Evolutionary conservation across 2,113 vertebrate species (phyloP), one percentile per base, ranked within the genome.

Genomic region (Paraplagusia blochii): DNA sequence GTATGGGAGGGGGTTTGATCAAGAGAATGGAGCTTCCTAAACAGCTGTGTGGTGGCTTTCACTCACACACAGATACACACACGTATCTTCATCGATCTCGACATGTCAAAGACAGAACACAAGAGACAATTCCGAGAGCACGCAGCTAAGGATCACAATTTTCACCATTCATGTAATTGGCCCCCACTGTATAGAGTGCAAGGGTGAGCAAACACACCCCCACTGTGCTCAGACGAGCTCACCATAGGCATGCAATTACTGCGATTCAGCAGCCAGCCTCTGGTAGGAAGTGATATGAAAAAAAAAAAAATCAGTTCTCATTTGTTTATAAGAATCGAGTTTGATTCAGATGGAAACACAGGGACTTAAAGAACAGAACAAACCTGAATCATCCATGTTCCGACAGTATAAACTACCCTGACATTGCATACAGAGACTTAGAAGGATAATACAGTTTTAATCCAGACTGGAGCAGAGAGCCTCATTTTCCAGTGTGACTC

Each of bases 1-100:
- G 44, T 45, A 76, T 44, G 53, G 77, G 69, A 48, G 61, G 58
- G 61, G 38, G 43, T 55, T 33, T 50, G 57, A 14, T 46, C 15
- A 22, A 2, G 34, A 9, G 53, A 22, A 8, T 4, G 29, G 34
- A 14, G 53, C 48, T 22, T 22, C 38, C 54, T 66, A 71, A 55
- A 72, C 66, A 79, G 79, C 77, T 74, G 57, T 80, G 70, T 78
- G 69, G 81, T 78, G 68, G 77, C 80, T 85, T 77, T 81, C 63
- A 61, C 22, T 29, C 22, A 29, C 22, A 29, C 22, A 29, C 22
- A 29, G 3, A 29, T 74, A 63, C 53, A 11, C 51, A 63, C 50
- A n/a, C 56, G 58, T 67, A 48, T 51, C 19, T 58, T 68, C 17
- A 11, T 80, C 81, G 40, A 64, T 63, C 60, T 44, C 66, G 46